Percentiles rank a stretch among this genome's conserved stretches.
These are phyloP conservation scores for Glandiceps talaboti DNA, from an alignment of 53 echinoderm and acorn worm genomes.

Conservation along the genomic window DNA sequence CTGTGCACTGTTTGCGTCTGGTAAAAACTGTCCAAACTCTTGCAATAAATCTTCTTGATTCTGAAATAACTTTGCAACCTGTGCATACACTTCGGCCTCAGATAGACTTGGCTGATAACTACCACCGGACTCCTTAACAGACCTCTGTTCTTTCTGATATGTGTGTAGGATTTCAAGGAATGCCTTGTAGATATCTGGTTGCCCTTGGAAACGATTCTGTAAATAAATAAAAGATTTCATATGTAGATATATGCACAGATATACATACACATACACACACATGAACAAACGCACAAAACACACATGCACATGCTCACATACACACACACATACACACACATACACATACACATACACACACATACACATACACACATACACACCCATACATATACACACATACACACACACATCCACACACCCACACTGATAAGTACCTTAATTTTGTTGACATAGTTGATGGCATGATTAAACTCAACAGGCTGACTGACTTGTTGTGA, in stretches of 20 bases:
- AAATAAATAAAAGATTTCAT: background rate
- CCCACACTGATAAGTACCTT: too few species aligned
- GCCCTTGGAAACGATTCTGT: constrained; percentile 98
- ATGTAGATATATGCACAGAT: too few species aligned
- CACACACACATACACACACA: too few species aligned
- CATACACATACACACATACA: too few species aligned
- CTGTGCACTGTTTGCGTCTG: constrained; percentile 78
- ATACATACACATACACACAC: too few species aligned
- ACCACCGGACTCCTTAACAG: constrained; percentile 91
- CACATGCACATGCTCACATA: too few species aligned
- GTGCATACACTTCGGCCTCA: constrained; percentile 92
- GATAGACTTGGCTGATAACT: constrained; percentile 86
- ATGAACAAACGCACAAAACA: too few species aligned
- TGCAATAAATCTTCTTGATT: constrained; percentile 95
- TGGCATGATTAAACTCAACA: constrained; percentile 99
- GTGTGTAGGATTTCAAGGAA: constrained; percentile 98
- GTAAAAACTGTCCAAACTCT: constrained; percentile 98
- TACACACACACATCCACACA: too few species aligned
- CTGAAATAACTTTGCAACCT: constrained; percentile 92
- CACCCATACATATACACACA: too few species aligned
- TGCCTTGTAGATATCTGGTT: constrained; percentile 98
- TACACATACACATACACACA: too few species aligned
- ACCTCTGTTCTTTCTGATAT: constrained; percentile 97
- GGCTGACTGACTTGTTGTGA: constrained; percentile 60
- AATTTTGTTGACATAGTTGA: constrained; percentile 98